Evolutionary conservation across 35 echinoderm and acorn worm genomes (phyloP), one percentile per base, ranked within the genome.

Genomic region (Ophiothrix spiculata): DNA sequence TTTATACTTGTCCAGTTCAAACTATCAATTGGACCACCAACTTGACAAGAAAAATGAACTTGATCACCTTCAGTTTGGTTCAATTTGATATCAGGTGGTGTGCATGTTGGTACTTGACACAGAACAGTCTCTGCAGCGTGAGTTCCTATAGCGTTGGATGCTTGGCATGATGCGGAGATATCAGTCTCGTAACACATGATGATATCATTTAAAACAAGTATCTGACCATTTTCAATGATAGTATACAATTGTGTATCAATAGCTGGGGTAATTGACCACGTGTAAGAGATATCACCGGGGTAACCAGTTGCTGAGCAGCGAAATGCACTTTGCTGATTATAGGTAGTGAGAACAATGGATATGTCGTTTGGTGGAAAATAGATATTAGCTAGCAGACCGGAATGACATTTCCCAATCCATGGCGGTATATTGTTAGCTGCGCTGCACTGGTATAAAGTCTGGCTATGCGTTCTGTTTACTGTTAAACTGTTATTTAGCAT

Each of bases 141-240:
- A 2, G 35, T 37, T 29, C 37, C 81, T 0, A 84, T 33, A 21
- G 54, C 16, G 40, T 84, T 84, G 29, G 49, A 35, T 60, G 81
- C 81, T 19, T 64, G 0, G 54, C 81, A 84, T 10, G 81, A 38
- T 16, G 81, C 81, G 19, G 69, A 36, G 13, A 84, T 84, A n/a
- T 69, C 60, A 29, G 31, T 12, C n/a, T 15, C 19, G n/a, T 40
- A 25, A 19, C 80, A 82, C 21, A 41, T 42, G 81, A 37, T 84
- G 37, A 84, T 64, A 34, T 84, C 63, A 34, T 36, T 23, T 64
- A 84, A 64, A 12, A 84, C 81, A 31, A 84, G 54, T 16, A 60
- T 33, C 36, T 84, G 81, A 60, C 39, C 39, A 60, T 64, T 37
- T 23, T 84, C 54, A 15, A 60, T 84, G 1, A 84, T 4, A 2